Evolutionary conservation across 2,797 vertebrate species (phyloP).

Genomic region (Sebastes goodei): DNA sequence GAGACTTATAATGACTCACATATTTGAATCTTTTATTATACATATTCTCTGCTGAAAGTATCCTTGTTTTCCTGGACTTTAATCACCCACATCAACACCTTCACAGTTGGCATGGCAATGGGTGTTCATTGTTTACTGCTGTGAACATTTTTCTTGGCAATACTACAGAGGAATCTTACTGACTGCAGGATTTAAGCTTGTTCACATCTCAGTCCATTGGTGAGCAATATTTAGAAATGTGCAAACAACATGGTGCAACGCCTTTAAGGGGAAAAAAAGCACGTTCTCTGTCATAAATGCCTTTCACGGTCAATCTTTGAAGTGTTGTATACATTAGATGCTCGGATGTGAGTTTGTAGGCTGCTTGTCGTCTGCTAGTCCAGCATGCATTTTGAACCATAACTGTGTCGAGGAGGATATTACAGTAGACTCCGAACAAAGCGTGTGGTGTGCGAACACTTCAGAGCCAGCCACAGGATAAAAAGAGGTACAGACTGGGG

Average conservation of each 20-base stretch:
- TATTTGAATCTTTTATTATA: not conserved
- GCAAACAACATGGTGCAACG: not conserved
- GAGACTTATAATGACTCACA: too few relatives aligned
- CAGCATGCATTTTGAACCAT: not conserved
- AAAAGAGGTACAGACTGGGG: constrained; percentile 40
- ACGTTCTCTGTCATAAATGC: not conserved
- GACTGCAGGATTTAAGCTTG: constrained; percentile 4
- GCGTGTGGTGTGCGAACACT: constrained; percentile 34
- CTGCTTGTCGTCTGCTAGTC: not conserved
- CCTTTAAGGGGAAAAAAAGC: not conserved
- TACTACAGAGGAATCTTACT: not conserved
- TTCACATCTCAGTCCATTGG: constrained; percentile 7
- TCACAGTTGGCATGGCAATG: constrained; percentile 43
- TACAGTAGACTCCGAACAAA: constrained; percentile 33
- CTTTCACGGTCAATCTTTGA: not conserved
- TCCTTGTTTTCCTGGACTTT: constrained; percentile 7
- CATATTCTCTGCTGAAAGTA: not conserved
- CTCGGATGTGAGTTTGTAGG: not conserved
- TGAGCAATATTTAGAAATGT: constrained; percentile 21
- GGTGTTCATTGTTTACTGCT: constrained; percentile 27
- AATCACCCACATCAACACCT: constrained; percentile 26
- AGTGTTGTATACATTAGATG: not conserved
- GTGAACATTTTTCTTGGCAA: constrained; percentile 32
- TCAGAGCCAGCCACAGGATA: constrained; percentile 32
- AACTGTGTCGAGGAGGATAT: constrained; percentile 1